Evolutionary conservation across 2,797 vertebrate genomes (phyloP), one percentile per base, ranked within the genome.

Genomic region (Mastacembelus armatus): DNA sequence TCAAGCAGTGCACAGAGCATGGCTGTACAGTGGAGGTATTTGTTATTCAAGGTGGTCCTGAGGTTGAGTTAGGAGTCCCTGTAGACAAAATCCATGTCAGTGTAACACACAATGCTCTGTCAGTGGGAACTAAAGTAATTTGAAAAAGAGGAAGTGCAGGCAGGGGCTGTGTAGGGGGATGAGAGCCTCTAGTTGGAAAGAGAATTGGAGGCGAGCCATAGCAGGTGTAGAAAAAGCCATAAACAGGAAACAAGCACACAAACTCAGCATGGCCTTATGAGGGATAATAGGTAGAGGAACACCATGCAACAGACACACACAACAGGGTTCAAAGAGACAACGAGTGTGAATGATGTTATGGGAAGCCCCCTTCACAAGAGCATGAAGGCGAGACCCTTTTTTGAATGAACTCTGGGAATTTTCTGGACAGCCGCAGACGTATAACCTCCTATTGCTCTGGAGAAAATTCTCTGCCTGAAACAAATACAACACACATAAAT

Each of bases 1-100:
- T 66, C 80, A 89, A 81, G 78, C 79, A 81, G 78, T 68, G 82
- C 78, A 77, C 82, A 83, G 66, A 67, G 67, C 71, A 74, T 73
- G 80, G 81, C 59, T 74, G 77, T 78, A 80, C 74, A 69, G 71
- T 63, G 76, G 64, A 68, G 77, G 66, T 48, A 72, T 77, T 82
- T 83, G 79, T 86, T 83, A 88, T 81, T 89, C 83, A 85, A 86
- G 84, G 85, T 88, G 78, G 86, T 86, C 81, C 71, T 74, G 77
- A 71, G 77, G 82, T 86, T 78, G 84, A 81, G 78, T 87, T 86
- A 88, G 83, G 67, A 81, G 80, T 45, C 75, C 78, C 85, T 87
- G 85, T 77, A 83, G 83, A 91, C 81, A 89, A 86, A 90, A 85
- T 71, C 82, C 71, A 78, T 78, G 86, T 87, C 84, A 85, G 86